phyloP scores from a whole-genome alignment of 2,113 vertebrate species.

The Nannospalax galili region DNA sequence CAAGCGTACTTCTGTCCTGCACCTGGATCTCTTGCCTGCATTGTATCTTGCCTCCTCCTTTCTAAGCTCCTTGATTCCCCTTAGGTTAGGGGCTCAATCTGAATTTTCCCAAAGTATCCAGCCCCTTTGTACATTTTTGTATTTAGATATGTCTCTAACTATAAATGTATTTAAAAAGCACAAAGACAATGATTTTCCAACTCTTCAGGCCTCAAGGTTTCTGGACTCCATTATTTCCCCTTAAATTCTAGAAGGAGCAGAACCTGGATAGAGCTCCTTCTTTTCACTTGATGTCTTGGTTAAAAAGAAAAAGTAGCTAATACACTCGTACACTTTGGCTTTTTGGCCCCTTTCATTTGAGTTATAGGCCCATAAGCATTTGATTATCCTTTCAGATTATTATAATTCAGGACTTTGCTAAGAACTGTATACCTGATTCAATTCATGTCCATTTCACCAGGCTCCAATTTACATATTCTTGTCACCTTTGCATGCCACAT shows the following conservation, averaged over 20 bases:
- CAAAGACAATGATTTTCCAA: not conserved
- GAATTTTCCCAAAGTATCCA: not conserved
- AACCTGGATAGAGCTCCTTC: not conserved
- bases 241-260: not conserved
- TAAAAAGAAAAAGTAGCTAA: not conserved
- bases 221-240: not conserved
- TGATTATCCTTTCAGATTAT: not conserved
- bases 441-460: not conserved
- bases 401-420: not conserved
- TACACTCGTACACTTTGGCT: not conserved
- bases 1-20: not conserved
- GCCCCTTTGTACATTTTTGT: not conserved
- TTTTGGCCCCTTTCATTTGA: not conserved
- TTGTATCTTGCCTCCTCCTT: not conserved
- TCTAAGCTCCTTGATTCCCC: fast-evolving
- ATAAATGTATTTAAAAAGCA: not conserved
- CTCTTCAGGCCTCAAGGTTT: not conserved
- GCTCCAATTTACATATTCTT: not conserved
- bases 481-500: not conserved
- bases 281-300: not conserved
- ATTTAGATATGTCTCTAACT: not conserved
- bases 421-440: not conserved
- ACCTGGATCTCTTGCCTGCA: not conserved
- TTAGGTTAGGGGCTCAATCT: not conserved
- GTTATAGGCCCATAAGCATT: not conserved